Percentiles rank a stretch among this genome's conserved stretches.
Evolutionary conservation across 2,888 invertebrate genomes (phyloP).

Genomic region (Germaria angustata): DNA sequence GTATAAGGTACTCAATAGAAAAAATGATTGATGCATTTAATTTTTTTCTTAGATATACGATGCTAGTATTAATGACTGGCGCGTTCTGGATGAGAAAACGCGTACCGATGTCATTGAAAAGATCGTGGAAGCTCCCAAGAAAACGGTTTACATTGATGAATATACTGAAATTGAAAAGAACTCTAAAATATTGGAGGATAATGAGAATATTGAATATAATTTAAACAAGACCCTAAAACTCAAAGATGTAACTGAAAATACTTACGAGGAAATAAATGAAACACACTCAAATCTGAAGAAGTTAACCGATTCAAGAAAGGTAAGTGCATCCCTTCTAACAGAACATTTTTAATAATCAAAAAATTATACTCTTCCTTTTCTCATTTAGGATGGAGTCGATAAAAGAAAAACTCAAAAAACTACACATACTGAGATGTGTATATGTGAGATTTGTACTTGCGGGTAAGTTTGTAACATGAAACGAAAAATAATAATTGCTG

Average conservation of each 20-base stretch:
- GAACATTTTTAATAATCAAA: neutral
- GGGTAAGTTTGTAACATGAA: constrained; percentile 84
- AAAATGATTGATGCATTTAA: neutral
- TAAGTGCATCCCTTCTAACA: constrained; percentile 65
- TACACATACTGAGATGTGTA: constrained; percentile 88
- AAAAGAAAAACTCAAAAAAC: constrained; percentile 74
- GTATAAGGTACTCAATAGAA: no score
- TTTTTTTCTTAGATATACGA: constrained; percentile 75
- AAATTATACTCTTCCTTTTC: neutral
- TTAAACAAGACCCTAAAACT: constrained; percentile 75
- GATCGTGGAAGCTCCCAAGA: constrained; percentile 78
- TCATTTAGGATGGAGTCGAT: constrained; percentile 75
- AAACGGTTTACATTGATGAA: constrained; percentile 78
- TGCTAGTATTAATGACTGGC: constrained; percentile 80
- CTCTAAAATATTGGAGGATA: constrained; percentile 76
- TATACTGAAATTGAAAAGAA: constrained; percentile 80
- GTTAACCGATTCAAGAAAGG: constrained; percentile 77
- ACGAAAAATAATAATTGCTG: neutral
- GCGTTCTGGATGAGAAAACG: constrained; percentile 79
- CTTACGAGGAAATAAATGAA: constrained; percentile 78
- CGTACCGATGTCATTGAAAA: constrained; percentile 80
- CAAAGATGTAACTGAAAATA: constrained; percentile 76
- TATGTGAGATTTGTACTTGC: constrained; percentile 94
- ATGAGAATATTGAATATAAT: constrained; percentile 76
- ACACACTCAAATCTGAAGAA: constrained; percentile 70